Evolutionary conservation across 2,888 invertebrate species (phyloP), one percentile per base, ranked within the genome.

Genomic region (Smittia aterrima): DNA sequence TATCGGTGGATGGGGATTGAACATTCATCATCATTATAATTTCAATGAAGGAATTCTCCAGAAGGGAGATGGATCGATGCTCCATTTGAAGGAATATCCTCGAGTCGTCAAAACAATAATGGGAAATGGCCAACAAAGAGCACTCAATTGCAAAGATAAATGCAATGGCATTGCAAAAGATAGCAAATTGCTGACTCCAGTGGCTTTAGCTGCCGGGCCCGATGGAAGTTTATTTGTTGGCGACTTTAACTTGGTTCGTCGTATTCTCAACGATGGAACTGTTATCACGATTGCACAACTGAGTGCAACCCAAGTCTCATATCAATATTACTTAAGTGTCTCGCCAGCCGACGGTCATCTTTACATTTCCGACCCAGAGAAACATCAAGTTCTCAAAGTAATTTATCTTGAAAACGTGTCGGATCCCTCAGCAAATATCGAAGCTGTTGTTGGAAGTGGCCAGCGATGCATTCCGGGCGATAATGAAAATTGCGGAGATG

Each of bases 11-110:
- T 99, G 98, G 98, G 96, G 98, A 70, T 85, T 99, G 74, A 95
- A 98, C 81, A 95, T 98, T 76, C 98, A 98, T 84, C 98, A 99
- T 83, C 95, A 96, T 82, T 98, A 98, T 84, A 98, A 99, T 82
- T 96, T 96, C 87, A 95, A 97, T 80, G 97, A 98, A 85, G 98
- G 95, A 22, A 97, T 98, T 76, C 85, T 99, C 64, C 98, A 99
- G 82, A 97, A 97, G 82, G 99, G 99, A 41, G 96, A 98, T 80
- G 98, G 99, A 74, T 93, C 95, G 1, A 92, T 96, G 62, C 86
- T 98, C 38, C 96, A 98, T 82, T 88, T 98, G 83, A 96, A 95
- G 80, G 92, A 94, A 80, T 93, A 95, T 80, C 95, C 95, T 62
- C 86, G 93, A 78, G 96, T 92, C 66, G 92, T 98, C 4, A 90